A percentile compares a stretch with the other conserved stretches of the same genome.
Evolutionary conservation across 1,140 invertebrate species (phyloP).

Genomic region (Drosophila erecta): DNA sequence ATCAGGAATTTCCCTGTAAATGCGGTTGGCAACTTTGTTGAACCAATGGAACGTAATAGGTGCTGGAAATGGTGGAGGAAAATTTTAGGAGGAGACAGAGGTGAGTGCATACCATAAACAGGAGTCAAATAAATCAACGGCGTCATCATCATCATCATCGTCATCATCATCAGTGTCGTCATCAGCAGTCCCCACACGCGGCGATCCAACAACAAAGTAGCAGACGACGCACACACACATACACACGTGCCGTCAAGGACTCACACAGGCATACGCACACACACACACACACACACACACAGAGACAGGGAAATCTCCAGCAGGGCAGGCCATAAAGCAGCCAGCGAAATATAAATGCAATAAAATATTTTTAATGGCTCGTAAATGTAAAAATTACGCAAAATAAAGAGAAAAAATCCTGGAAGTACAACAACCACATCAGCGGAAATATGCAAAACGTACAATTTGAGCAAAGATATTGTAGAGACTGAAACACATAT

Average conservation of each 20-base stretch:
- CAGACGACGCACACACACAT: conserved; percentile 15
- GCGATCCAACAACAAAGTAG: conserved; percentile 45
- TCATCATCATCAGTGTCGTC: conserved; percentile 59
- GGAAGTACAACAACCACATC: neutral
- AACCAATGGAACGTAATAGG: conserved; percentile 1
- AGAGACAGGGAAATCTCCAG: conserved; percentile 57
- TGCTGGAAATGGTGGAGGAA: neutral
- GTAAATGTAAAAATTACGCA: conserved; percentile 76
- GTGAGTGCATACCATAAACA: conserved; percentile 69
- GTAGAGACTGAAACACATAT: no score
- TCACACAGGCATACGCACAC: conserved; percentile 21
- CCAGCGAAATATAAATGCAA: conserved; percentile 75
- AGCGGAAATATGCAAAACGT: conserved; percentile 17
- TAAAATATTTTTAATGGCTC: conserved; percentile 78
- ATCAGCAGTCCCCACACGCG: conserved; percentile 55
- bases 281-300: conserved; percentile 30
- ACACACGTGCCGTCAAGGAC: conserved; percentile 11
- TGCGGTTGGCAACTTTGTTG: conserved; percentile 55
- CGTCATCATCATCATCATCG: conserved; percentile 59
- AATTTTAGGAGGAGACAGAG: conserved; percentile 29
- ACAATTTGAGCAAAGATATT: conserved; percentile 9
- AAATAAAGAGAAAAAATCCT: conserved; percentile 42
- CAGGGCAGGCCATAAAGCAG: conserved; percentile 66
- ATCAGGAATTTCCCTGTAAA: conserved; percentile 42
- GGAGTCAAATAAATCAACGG: conserved; percentile 73